A percentile compares a stretch with the other conserved stretches of the same genome.
Evolutionary conservation across 2,797 vertebrate genomes (phyloP).

Genomic region (Hylomyscus alleni): DNA sequence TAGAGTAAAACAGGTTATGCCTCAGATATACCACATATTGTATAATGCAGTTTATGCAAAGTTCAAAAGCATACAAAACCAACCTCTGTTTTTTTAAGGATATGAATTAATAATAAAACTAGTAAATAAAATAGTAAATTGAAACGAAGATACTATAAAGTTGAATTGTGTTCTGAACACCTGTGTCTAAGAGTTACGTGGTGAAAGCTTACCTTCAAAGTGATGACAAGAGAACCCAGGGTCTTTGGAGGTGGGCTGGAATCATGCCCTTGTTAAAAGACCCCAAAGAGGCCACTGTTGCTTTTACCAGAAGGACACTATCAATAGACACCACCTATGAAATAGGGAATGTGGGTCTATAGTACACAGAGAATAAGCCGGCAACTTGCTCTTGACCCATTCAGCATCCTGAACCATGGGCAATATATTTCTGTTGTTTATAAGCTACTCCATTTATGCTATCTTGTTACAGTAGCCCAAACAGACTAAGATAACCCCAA

Average conservation of each 20-base stretch:
- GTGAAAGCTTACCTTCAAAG: background rate
- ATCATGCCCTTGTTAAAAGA: background rate
- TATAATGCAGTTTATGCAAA: background rate
- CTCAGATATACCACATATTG: background rate
- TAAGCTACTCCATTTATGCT: background rate
- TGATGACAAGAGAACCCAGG: background rate
- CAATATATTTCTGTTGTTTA: background rate
- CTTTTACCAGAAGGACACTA: background rate
- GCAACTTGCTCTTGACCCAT: background rate
- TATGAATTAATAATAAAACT: background rate
- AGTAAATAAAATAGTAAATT: too few relatives aligned
- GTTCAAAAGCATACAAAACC: constrained; percentile 45
- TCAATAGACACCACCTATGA: background rate
- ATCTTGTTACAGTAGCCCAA: background rate
- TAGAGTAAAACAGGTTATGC: background rate
- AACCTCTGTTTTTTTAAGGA: constrained; percentile 14
- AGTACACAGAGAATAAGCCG: background rate
- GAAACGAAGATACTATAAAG: background rate
- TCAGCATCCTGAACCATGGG: background rate
- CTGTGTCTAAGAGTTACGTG: background rate
- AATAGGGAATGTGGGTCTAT: background rate
- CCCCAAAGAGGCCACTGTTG: background rate
- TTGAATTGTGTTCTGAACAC: background rate
- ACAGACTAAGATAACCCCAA: background rate
- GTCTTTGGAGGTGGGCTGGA: background rate